These are phyloP conservation scores for Cecidostiba fungosa DNA, from an alignment of 2,888 invertebrate species.

Conservation along the genomic window DNA sequence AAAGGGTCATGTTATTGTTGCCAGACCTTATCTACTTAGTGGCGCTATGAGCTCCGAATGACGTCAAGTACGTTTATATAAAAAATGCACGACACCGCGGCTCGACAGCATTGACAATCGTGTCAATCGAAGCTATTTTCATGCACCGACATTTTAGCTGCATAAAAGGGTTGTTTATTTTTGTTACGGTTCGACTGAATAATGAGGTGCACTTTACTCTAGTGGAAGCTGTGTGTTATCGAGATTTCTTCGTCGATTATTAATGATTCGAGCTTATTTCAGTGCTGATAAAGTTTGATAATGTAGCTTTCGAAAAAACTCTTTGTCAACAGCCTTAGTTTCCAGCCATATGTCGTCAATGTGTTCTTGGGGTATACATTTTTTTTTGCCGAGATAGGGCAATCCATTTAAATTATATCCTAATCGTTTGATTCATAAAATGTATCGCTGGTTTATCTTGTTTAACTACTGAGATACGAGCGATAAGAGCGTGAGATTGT, in stretches of 20 bases:
- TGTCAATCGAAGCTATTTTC: not conserved
- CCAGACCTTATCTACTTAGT: slow-evolving; percentile 1
- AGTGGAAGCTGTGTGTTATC: not conserved
- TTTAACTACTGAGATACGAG: not conserved
- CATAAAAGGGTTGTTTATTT: not conserved
- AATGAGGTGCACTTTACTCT: not conserved
- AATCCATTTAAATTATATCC: not conserved
- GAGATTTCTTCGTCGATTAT: not conserved
- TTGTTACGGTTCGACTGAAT: not conserved
- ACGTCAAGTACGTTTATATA: not conserved
- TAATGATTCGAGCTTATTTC: not conserved
- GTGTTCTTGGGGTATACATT: not conserved
- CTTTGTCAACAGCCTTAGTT: not conserved
- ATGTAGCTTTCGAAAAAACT: not conserved
- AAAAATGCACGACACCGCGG: not conserved
- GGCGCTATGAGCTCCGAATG: not conserved
- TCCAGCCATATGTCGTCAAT: not conserved
- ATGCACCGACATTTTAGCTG: not conserved
- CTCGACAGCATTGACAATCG: not conserved
- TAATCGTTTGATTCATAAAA: not conserved
- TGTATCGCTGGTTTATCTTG: not conserved
- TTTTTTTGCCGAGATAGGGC: not conserved
- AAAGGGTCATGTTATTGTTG: not conserved
- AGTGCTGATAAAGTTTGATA: not conserved
- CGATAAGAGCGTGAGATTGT: not conserved